A percentile compares a stretch with the other conserved stretches of the same genome.
These are phyloP conservation scores for Orchesellides sinensis DNA, from an alignment of 2,888 invertebrate genomes.

Conservation along the genomic window DNA sequence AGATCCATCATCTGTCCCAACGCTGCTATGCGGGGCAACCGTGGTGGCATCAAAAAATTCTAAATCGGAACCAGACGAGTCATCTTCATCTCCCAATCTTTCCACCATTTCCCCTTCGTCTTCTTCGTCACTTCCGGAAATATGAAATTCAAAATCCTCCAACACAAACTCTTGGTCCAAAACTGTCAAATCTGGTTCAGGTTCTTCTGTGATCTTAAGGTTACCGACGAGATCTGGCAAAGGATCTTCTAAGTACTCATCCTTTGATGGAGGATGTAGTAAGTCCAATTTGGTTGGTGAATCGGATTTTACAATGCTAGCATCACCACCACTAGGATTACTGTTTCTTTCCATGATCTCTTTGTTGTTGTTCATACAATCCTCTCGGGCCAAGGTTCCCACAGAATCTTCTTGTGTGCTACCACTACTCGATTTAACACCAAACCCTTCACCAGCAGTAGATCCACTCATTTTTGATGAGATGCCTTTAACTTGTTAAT, in stretches of 20 bases:
- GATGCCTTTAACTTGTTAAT: not conserved
- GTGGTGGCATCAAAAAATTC: constrained; percentile 73
- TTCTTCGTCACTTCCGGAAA: constrained; percentile 70
- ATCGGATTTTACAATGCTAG: constrained; percentile 28
- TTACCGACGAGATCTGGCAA: constrained; percentile 74
- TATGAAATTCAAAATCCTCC: constrained; percentile 74
- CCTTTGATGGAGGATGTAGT: constrained; percentile 53
- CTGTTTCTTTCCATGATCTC: constrained; percentile 19
- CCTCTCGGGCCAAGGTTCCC: constrained; percentile 9
- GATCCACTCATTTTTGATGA: constrained; percentile 5
- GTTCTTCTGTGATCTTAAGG: constrained; percentile 71
- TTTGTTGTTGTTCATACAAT: constrained; percentile 31
- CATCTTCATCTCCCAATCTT: constrained; percentile 42
- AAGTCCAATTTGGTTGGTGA: constrained; percentile 49
- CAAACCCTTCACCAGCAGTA: too few relatives aligned
- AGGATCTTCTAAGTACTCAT: constrained; percentile 74
- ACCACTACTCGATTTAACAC: not conserved
- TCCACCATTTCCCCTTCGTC: constrained; percentile 39
- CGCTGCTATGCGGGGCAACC: constrained; percentile 12
- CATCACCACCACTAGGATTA: constrained; percentile 32
- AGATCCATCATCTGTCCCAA: constrained; percentile 31
- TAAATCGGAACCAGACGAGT: constrained; percentile 70
- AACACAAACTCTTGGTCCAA: constrained; percentile 72
- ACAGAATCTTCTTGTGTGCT: not conserved
- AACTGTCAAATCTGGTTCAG: constrained; percentile 73